Conservation (phyloP, 2,888 invertebrate species). For the Microctonus brassicae region DNA sequence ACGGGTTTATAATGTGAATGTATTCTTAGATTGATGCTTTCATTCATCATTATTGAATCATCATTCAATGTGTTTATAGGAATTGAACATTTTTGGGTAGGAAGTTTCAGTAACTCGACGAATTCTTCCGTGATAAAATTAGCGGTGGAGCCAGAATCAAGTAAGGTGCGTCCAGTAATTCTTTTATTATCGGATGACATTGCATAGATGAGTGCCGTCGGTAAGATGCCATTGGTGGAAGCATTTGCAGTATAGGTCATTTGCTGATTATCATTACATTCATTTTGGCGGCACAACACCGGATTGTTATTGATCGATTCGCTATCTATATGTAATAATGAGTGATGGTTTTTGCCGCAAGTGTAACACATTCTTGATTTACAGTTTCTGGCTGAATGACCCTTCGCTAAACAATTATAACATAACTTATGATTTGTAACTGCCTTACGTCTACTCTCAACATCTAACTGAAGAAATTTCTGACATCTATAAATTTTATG, state of each 20-base stretch:
- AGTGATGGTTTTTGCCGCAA: slow-evolving; percentile 13
- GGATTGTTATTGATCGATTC: not conserved
- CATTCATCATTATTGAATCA: not conserved
- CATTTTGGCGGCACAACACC: not conserved
- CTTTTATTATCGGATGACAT: not conserved
- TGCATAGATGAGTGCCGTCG: slow-evolving; percentile 9
- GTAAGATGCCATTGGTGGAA: not conserved
- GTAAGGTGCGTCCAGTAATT: not conserved
- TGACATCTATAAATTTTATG: slow-evolving; percentile 11
- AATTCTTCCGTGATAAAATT: slow-evolving; percentile 14
- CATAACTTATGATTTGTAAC: not conserved
- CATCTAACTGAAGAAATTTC: not conserved
- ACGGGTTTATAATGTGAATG: not conserved
- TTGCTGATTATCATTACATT: too few relatives aligned
- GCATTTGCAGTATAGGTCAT: too few relatives aligned
- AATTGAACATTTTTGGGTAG: not conserved
- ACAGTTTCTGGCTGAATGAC: slow-evolving; percentile 5
- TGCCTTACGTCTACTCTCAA: not conserved
- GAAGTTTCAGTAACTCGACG: not conserved
- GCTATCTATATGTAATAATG: not conserved
- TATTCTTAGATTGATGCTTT: not conserved
- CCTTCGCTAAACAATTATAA: slow-evolving; percentile 10
- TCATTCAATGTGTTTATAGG: not conserved
- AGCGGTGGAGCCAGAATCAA: slow-evolving; percentile 8
- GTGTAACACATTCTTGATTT: not conserved